Evolutionary conservation across 2,888 invertebrate genomes (phyloP).

Genomic region (Hymenopus coronatus): DNA sequence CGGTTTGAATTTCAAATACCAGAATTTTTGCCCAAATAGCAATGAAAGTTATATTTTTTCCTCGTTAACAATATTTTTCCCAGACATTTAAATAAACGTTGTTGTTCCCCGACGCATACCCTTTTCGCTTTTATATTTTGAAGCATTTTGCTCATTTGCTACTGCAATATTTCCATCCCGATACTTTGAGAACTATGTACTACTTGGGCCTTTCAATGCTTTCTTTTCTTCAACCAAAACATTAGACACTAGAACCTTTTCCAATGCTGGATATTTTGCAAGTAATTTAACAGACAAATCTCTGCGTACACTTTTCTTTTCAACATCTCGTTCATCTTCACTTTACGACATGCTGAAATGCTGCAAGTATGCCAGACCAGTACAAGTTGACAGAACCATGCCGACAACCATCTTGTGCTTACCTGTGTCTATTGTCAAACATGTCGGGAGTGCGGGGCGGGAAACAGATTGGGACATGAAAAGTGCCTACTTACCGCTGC

Average conservation of each 20-base stretch:
- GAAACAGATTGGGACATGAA: no score
- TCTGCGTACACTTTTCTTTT: background rate
- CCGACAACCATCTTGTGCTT: no score
- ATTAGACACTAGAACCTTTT: background rate
- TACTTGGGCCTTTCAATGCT: background rate
- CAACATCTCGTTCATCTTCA: background rate
- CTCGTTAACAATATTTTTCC: background rate
- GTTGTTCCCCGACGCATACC: background rate
- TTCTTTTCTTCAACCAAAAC: background rate
- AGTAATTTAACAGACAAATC: background rate
- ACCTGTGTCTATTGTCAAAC: no score
- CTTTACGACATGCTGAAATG: background rate
- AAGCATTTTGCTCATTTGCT: constrained; percentile 1
- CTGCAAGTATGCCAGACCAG: no score
- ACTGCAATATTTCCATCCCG: background rate
- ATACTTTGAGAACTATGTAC: background rate
- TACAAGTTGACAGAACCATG: no score
- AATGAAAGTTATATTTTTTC: background rate
- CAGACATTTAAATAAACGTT: no score
- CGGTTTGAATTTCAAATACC: no score
- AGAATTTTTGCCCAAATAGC: no score
- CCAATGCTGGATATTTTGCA: background rate
- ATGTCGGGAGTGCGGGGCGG: no score
- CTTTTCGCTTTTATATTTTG: background rate
- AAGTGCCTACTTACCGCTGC: no score